Base-by-base conservation (phyloP, 2,888 invertebrate species). In the Agriotes lineatus region DNA sequence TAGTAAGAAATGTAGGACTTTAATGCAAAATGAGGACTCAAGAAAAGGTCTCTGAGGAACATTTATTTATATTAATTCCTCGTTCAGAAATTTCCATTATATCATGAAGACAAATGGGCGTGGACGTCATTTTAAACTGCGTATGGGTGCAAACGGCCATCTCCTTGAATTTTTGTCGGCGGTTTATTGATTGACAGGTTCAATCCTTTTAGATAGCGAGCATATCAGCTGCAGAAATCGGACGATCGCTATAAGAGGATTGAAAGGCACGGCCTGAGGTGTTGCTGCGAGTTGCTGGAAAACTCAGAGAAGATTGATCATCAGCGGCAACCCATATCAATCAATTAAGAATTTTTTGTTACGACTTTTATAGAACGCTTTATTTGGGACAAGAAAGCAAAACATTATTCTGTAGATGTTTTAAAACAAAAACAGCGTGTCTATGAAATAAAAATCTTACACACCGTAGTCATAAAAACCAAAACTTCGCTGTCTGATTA, bases 31-130 rank as follows among this genome's bases (percentile, higher is more conserved):
- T 4, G 42, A 42, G 6, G 5, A 35, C 10, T 35, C 10, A 35
- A n/a, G 35, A n/a, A 12, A 5, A n/a, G 1, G 22, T n/a, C 22
- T 20, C 48, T 2, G 1, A 6, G 22, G 48, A 22, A 48, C 22
- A 48, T 48, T 48, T 48, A 48, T 48, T 48, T 48, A 12, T 48
- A 48, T 48, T 48, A 48, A 48, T 22, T 48, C 12, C 12, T 7
- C 19, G 4, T 12, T 20, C 4, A 22, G 22, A 48, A 22, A 22
- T 48, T 20, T 45, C 45, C 22, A 48, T 48, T 25, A n/a, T 19
- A 20, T 45, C n/a, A 20, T 20, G 1, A 48, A 48, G 48, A 48
- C 12, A 48, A 48, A 48, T 48, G 3, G 25, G 25, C 7, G 25
- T 7, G 7, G 7, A 3, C 25, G 25, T 5, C 7, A 25, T 25